Evolutionary conservation across 2,888 invertebrate genomes (phyloP), one percentile per base, ranked within the genome.

Genomic region (Chloroclystis v-ata): DNA sequence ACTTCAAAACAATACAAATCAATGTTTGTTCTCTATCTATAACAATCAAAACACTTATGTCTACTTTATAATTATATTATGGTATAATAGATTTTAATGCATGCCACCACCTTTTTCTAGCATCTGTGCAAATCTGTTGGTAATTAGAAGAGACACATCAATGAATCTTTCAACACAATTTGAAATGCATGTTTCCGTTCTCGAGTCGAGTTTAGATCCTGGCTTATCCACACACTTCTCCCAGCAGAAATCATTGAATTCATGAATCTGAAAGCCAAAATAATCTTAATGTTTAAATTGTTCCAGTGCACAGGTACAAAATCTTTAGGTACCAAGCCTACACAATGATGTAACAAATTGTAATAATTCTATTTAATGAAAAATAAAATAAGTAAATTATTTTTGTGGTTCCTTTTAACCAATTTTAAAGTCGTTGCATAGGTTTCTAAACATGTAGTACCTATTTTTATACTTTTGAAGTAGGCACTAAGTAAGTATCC

Each of bases 151-250:
- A 0, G 97, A 96, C 2, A 96, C 95, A 79, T 98, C 97, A 56
- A 98, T 96, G 72, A 98, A 98, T 65, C 98, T 90, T 67, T 97
- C 96, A 0, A 97, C 97, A 79, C 98, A 98, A 76, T 98, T 98
- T 10, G 91, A 91, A 43, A 98, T 86, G 69, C 98, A 98, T 0
- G 94, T 94, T 83, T 98, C 97, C 1, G 97, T 96, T 64, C 92
- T 91, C 45, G 93, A 92, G 73, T 97, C 97, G 57, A 98, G 78
- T 82, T 96, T 97, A 35, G 92, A 91, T 26, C 94, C 91, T 3
- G 97, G 96, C 69, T 96, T 97, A 43, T 97, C 97, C 26, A 98
- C 91, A 74, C 98, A 98, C 75, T 96, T 96, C 11, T 98, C 97
- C 98, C 98, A 98, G 75, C 98, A 98, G 57, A 95, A 92, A 67